A percentile compares a stretch with the other conserved stretches of the same genome.
Conservation (phyloP, 2,888 invertebrate species). For the Ceratothoa steindachneri region DNA sequence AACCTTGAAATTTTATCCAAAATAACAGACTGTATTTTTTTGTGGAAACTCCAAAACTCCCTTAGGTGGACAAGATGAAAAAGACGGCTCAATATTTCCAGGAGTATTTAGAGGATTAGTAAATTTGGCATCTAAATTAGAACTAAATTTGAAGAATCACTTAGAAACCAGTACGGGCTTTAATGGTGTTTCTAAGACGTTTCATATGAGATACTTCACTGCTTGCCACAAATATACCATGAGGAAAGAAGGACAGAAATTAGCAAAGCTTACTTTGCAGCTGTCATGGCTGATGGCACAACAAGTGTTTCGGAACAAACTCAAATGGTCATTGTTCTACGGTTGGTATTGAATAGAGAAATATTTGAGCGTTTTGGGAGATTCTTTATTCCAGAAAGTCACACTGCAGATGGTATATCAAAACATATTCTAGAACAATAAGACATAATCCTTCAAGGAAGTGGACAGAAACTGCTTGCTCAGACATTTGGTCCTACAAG, state of each 20-base stretch:
- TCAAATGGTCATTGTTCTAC: conserved; percentile 50
- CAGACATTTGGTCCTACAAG: conserved; percentile 31
- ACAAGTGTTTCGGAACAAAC: conserved; percentile 49
- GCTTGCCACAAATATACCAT: conserved; percentile 50
- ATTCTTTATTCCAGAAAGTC: conserved; percentile 48
- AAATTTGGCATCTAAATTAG: too few relatives aligned
- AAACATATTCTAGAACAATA: too few relatives aligned
- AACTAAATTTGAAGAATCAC: too few relatives aligned
- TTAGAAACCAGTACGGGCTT: conserved; percentile 50
- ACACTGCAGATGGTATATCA: too few relatives aligned
- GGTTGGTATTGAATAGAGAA: conserved; percentile 49
- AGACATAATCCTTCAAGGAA: too few relatives aligned
- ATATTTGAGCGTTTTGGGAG: too few relatives aligned
- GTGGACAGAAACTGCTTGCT: conserved; percentile 46
- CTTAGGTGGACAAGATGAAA: conserved; percentile 51
- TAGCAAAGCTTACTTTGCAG: conserved; percentile 44
- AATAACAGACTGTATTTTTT: conserved; percentile 51
- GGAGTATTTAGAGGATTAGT: conserved; percentile 50
- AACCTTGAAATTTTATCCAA: too few relatives aligned
- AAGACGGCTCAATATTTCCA: conserved; percentile 49
- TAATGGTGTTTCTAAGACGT: conserved; percentile 50
- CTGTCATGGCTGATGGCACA: conserved; percentile 51
- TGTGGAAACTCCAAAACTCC: conserved; percentile 51
- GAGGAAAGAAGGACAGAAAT: conserved; percentile 50
- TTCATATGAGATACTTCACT: conserved; percentile 51